Percentiles rank a stretch among this genome's conserved stretches.
Evolutionary conservation across 35 echinoderm and acorn worm species (phyloP).

Genomic region (Amphiura filiformis): DNA sequence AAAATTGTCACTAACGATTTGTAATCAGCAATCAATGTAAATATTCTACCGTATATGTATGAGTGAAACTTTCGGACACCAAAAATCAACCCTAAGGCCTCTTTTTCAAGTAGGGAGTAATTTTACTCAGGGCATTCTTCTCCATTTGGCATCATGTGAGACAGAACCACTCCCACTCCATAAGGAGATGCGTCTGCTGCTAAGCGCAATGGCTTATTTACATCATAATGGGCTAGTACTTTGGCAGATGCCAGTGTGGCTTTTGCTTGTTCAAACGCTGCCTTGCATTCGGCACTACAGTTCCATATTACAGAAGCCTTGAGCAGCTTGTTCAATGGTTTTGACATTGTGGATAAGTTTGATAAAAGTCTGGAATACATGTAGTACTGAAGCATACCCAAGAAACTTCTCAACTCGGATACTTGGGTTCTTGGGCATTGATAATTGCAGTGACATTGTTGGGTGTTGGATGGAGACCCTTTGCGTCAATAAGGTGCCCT

Average conservation of each 20-base stretch:
- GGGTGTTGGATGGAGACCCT: conserved; percentile 27
- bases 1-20: conserved; percentile 36
- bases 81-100: conserved; percentile 52
- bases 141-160: conserved; percentile 41
- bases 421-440: conserved; percentile 37
- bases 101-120: conserved; percentile 51
- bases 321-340: conserved; percentile 22
- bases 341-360: conserved; percentile 4
- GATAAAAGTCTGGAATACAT: conserved; percentile 47
- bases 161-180: conserved; percentile 38
- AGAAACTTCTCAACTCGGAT: conserved; percentile 57
- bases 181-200: conserved; percentile 45
- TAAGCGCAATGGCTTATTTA: neutral
- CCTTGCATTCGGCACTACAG: neutral
- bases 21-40: conserved; percentile 47
- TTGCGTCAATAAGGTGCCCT: conserved; percentile 37
- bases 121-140: conserved; percentile 51
- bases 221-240: conserved; percentile 45
- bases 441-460: conserved; percentile 32
- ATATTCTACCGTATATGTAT: conserved; percentile 56
- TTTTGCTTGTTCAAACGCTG: conserved; percentile 42
- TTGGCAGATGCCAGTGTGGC: conserved; percentile 27
- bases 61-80: conserved; percentile 51
- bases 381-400: conserved; percentile 66
- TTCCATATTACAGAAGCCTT: conserved; percentile 9